Base-by-base conservation (phyloP, 1,140 invertebrate genomes). In the Ceratoteleas bidentatus region DNA sequence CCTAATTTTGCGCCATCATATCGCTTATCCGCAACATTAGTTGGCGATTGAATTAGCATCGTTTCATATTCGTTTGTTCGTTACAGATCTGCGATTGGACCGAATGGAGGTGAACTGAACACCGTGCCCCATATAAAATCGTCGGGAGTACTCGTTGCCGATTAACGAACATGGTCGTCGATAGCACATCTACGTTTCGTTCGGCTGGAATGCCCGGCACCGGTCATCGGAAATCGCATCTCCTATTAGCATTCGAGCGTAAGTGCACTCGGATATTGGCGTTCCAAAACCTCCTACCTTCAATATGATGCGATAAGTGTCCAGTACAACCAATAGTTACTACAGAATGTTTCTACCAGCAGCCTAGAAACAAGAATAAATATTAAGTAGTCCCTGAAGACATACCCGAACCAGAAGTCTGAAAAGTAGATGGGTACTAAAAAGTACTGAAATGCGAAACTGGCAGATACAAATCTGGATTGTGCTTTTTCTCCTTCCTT, bases 201-300 rank as follows among this genome's bases (percentile, higher is more conserved):
- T 70, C 49, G 54, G 47, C 45, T 66, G 76, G 76, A 79, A 79
- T 72, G 66, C 36, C 50, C 57, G 50, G 50, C 58, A 68, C 61
- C 62, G 58, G 53, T 34, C 58, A 68, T 68, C 62, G 58, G 53
- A 43, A 56, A 78, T 78, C 60, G 75, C 52, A 78, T 78, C 75
- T 78, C 65, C 60, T 65, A 78, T 70, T 78, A 78, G 75, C 76
- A 77, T 69, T 77, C 49, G 57, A 76, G 56, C 56, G 56, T 40
- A 68, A 76, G 73, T 68, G 62, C 15, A 52, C 47, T 33, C 52
- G 47, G 49, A 49, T 61, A 66, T 76, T 53, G 53, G 54, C 33
- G 43, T 60, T 56, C 36, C 54, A 34, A 54, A 36, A 53, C 57
- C 45, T 5, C 61, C 34, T 77, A 53, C 14, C 11, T 58, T 38